phyloP scores from a whole-genome alignment of 92 coral and sea anemone genomes.

The Hydrozoanthus gracilis region DNA sequence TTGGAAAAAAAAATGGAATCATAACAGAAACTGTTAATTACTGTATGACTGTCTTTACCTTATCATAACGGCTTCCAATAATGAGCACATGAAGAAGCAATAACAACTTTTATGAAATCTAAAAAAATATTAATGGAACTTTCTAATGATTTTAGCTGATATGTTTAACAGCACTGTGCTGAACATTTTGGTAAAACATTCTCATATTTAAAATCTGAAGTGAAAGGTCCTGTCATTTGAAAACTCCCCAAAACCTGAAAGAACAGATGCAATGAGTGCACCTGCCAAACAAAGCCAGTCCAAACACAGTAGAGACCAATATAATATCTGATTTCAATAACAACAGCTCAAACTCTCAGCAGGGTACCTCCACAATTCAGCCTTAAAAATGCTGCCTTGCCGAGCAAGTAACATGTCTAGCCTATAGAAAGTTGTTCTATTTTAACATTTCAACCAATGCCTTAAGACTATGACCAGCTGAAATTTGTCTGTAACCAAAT shows the following conservation, averaged over 20 bases:
- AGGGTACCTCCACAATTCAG: constrained; percentile 15
- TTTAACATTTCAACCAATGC: not conserved
- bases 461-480: not conserved
- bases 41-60: not conserved
- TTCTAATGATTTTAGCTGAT: not conserved
- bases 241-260: not conserved
- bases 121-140: not conserved
- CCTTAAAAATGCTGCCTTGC: not conserved
- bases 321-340: constrained; percentile 23
- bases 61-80: constrained; percentile 12
- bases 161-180: not conserved
- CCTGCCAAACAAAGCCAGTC: constrained; percentile 36
- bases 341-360: constrained; percentile 37
- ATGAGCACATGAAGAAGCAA: constrained; percentile 33
- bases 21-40: constrained; percentile 20
- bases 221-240: too few species aligned
- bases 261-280: constrained; percentile 30
- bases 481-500: constrained; percentile 25
- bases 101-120: constrained; percentile 34
- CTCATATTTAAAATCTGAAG: too few species aligned
- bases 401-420: not conserved
- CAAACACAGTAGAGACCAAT: constrained; percentile 22
- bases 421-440: not conserved
- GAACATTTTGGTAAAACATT: not conserved
- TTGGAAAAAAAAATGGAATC: constrained; percentile 22